Percentiles rank a stretch among this genome's conserved stretches.
Evolutionary conservation across 92 coral and sea anemone genomes (phyloP).

Genomic region (Pocillopora meandrina): DNA sequence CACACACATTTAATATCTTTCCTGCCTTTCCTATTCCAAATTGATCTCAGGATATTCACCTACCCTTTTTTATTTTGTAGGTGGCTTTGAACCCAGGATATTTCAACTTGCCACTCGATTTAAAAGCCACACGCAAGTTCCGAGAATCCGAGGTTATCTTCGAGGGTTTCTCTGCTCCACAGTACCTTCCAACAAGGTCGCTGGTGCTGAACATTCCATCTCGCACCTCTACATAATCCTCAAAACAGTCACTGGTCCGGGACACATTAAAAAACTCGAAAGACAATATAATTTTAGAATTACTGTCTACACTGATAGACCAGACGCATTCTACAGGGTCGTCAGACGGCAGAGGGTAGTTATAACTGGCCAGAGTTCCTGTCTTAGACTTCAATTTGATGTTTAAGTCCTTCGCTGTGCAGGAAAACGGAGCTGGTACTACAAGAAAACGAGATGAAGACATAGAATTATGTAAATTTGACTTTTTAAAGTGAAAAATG

Average conservation of each 20-base stretch:
- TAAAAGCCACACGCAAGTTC: conserved; percentile 37
- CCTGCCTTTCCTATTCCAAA: neutral
- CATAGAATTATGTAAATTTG: no score
- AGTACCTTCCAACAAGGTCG: conserved; percentile 28
- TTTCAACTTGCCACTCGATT: conserved; percentile 13
- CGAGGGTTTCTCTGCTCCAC: conserved; percentile 24
- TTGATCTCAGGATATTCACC: neutral
- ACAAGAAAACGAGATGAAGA: neutral
- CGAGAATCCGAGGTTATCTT: conserved; percentile 28
- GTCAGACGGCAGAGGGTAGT: conserved; percentile 49
- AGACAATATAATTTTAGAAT: conserved; percentile 26
- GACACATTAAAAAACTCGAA: conserved; percentile 38
- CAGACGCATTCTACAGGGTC: conserved; percentile 18
- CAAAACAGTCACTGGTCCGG: conserved; percentile 25
- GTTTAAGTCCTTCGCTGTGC: conserved; percentile 4
- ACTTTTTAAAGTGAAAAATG: no score
- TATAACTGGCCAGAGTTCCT: conserved; percentile 56
- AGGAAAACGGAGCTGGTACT: conserved; percentile 59
- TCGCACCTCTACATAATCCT: conserved; percentile 48
- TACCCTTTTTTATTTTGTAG: neutral
- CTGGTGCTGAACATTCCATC: conserved; percentile 33
- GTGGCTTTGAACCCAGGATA: conserved; percentile 21
- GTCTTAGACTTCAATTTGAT: conserved; percentile 1
- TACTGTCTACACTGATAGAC: conserved; percentile 24
- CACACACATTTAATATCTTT: neutral